phyloP scores from a whole-genome alignment of 1,140 invertebrate species.

The Heliconius melpomene region DNA sequence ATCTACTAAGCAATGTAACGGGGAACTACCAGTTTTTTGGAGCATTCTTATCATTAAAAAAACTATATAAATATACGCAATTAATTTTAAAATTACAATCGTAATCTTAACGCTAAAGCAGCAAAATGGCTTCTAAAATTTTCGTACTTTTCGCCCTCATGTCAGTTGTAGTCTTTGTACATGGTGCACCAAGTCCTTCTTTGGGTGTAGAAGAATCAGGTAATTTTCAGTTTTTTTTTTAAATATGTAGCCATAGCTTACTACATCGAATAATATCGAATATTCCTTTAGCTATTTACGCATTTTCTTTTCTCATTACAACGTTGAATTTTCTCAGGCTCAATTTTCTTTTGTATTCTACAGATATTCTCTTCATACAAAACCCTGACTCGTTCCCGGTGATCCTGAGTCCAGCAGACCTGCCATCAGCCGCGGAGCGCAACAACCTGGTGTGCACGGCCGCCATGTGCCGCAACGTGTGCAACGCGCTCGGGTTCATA shows the following conservation, averaged over 20 bases:
- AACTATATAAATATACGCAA: neutral
- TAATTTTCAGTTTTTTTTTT: neutral
- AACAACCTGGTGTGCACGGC: slow-evolving; percentile 32
- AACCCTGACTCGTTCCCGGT: neutral
- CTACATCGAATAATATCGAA: no score
- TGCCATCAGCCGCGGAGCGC: neutral
- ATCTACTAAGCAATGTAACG: neutral
- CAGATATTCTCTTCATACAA: neutral
- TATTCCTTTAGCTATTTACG: no score
- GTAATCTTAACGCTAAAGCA: neutral
- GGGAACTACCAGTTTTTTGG: neutral
- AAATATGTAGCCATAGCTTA: neutral
- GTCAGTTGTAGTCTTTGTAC: neutral
- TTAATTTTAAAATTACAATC: neutral
- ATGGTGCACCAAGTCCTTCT: neutral
- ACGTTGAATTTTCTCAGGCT: no score
- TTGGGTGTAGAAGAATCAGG: neutral
- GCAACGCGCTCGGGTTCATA: slow-evolving; percentile 24
- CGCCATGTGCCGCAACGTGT: slow-evolving; percentile 34
- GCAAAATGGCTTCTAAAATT: neutral
- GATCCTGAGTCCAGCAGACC: neutral
- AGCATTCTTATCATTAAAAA: neutral
- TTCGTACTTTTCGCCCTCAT: neutral
- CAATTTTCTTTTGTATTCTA: no score
- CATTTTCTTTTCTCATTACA: no score